Conservation (phyloP, 2,888 invertebrate genomes). For the Oxyteleia sp. region DNA sequence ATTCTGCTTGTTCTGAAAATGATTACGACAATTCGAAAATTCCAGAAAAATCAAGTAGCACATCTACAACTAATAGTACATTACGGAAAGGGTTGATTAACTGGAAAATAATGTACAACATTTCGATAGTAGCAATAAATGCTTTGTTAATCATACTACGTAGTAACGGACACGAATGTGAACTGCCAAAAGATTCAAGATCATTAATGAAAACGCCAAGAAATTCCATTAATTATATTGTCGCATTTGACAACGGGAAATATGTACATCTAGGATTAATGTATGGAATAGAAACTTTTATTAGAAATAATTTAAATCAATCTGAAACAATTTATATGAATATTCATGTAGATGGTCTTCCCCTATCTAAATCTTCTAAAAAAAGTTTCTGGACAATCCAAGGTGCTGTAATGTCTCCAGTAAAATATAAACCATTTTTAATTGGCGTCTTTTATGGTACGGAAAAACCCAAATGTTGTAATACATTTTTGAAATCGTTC, state of each 20-base stretch:
- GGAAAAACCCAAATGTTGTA: background rate
- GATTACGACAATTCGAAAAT: too few species aligned
- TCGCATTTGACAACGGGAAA: constrained; percentile 7
- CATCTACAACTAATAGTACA: too few species aligned
- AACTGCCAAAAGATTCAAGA: constrained; percentile 21
- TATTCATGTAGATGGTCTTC: constrained; percentile 19
- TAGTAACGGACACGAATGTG: constrained; percentile 1
- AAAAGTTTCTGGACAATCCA: background rate
- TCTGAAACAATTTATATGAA: constrained; percentile 1
- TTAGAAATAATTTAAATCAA: constrained; percentile 1
- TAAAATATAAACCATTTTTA: background rate
- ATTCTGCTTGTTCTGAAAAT: too few species aligned
- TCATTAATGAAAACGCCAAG: constrained; percentile 25
- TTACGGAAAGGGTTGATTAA: background rate
- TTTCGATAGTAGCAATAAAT: background rate
- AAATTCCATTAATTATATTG: background rate
- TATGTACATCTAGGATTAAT: constrained; percentile 35
- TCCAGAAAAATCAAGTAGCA: too few species aligned
- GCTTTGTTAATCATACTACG: constrained; percentile 11
- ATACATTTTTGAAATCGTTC: background rate
- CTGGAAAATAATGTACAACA: background rate
- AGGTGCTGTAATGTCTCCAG: background rate
- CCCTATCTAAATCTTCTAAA: background rate
- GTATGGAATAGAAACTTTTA: constrained; percentile 3
- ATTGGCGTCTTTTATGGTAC: constrained; percentile 12